Conservation (phyloP, 2,113 vertebrate species). For the Amphilophus citrinellus region DNA sequence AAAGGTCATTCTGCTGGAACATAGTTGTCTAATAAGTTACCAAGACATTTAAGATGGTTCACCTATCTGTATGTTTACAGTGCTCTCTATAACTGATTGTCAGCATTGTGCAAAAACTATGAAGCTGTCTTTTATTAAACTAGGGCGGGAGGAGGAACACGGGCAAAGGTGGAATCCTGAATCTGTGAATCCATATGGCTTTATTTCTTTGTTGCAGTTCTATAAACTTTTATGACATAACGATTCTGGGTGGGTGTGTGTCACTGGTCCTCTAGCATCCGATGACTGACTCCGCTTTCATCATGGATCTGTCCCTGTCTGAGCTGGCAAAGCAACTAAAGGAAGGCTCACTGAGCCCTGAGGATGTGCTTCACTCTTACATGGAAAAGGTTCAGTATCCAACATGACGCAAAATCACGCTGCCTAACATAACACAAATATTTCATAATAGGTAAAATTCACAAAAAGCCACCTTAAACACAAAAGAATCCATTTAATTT, state of each 20-base stretch:
- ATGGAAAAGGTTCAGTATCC: conserved; percentile 82
- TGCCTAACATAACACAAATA: not conserved
- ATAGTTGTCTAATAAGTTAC: too few species aligned
- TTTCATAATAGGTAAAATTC: not conserved
- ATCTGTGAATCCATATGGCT: not conserved
- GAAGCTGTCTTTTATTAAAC: too few species aligned
- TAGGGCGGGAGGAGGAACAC: not conserved
- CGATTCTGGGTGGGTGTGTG: not conserved
- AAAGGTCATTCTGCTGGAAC: too few species aligned
- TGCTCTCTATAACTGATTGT: too few species aligned
- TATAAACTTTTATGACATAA: not conserved
- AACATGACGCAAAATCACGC: not conserved
- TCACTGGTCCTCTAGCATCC: conserved; percentile 77
- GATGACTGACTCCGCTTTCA: conserved; percentile 43
- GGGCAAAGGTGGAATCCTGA: not conserved
- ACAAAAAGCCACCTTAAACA: too few species aligned
- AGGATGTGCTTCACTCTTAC: conserved; percentile 83
- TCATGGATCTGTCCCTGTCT: conserved; percentile 79
- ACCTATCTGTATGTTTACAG: too few species aligned
- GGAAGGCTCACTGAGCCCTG: conserved; percentile 79
- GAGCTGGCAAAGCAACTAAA: conserved; percentile 74
- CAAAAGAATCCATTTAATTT: too few species aligned
- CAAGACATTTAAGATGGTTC: too few species aligned
- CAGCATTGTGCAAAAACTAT: too few species aligned
- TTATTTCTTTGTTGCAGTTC: not conserved